Percentiles rank a stretch among this genome's conserved stretches.
Evolutionary conservation across 92 coral and sea anemone species (phyloP).

Genomic region (Meandrina meandrites): DNA sequence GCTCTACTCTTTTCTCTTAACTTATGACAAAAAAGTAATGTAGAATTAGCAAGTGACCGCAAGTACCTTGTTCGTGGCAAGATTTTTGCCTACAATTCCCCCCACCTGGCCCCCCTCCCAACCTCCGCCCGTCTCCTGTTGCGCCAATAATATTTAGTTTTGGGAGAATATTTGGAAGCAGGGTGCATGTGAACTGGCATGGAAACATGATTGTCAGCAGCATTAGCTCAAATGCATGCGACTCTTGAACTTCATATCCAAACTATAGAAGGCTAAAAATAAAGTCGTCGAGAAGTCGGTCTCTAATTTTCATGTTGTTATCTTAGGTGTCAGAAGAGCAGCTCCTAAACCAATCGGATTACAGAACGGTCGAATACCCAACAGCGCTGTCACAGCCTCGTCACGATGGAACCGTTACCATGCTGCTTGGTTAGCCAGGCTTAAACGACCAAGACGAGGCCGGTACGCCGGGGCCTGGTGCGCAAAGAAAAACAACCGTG

Average conservation of each 20-base stretch:
- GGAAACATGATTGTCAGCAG: too few relatives aligned
- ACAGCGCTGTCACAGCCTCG: slow-evolving; percentile 36
- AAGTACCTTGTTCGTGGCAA: neutral
- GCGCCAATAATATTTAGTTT: neutral
- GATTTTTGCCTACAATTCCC: too few relatives aligned
- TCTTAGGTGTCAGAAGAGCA: slow-evolving; percentile 19
- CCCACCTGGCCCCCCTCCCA: too few relatives aligned
- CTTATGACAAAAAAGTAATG: neutral
- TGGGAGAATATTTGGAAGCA: neutral
- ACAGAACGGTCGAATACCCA: slow-evolving; percentile 38
- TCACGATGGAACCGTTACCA: slow-evolving; percentile 23
- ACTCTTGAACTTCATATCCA: neutral
- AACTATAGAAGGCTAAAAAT: too few relatives aligned
- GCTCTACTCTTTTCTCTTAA: neutral
- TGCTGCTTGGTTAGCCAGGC: slow-evolving; percentile 31
- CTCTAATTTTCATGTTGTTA: neutral
- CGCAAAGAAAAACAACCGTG: slow-evolving; percentile 45
- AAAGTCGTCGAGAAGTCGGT: neutral
- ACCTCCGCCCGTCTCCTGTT: neutral
- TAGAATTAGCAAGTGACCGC: neutral
- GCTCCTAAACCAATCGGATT: slow-evolving; percentile 41
- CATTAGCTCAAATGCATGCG: neutral
- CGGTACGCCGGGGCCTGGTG: slow-evolving; percentile 58
- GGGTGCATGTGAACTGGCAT: neutral
- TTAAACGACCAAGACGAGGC: slow-evolving; percentile 30